Conservation (phyloP, 2,888 invertebrate genomes). For the Sphaerophoria rueppellii region DNA sequence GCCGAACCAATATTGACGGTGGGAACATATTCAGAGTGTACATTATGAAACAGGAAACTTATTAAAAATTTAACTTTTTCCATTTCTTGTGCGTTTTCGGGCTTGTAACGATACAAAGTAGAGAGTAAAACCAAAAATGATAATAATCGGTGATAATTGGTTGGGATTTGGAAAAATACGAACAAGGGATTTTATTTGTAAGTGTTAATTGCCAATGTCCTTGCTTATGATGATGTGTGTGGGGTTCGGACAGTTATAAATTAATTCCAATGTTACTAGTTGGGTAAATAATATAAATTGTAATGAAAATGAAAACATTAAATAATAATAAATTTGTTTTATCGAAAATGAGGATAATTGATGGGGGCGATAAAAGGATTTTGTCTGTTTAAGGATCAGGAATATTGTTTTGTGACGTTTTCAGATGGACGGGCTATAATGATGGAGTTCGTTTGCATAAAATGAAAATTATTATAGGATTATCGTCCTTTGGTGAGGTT, state of each 20-base stretch:
- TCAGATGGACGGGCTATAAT: no score
- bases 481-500: no score
- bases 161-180: slow-evolving; percentile 23
- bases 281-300: no score
- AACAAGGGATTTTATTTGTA: slow-evolving; percentile 7
- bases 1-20: not conserved
- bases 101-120: not conserved
- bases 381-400: no score
- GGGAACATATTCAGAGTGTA: slow-evolving; percentile 46
- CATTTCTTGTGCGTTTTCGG: slow-evolving; percentile 5
- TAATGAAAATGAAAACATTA: no score
- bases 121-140: not conserved
- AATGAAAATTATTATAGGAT: no score
- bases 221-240: not conserved
- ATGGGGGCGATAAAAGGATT: no score
- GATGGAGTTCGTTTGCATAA: no score
- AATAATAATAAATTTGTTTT: no score
- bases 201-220: not conserved
- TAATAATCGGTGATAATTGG: slow-evolving; percentile 41
- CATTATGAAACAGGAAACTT: slow-evolving; percentile 62
- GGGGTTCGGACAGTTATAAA: not conserved
- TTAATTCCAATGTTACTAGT: not conserved
- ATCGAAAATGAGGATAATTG: no score
- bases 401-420: no score
- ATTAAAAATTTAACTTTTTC: slow-evolving; percentile 64